Evolutionary conservation across 2,113 vertebrate genomes (phyloP).

Genomic region (Pipa parva): DNA sequence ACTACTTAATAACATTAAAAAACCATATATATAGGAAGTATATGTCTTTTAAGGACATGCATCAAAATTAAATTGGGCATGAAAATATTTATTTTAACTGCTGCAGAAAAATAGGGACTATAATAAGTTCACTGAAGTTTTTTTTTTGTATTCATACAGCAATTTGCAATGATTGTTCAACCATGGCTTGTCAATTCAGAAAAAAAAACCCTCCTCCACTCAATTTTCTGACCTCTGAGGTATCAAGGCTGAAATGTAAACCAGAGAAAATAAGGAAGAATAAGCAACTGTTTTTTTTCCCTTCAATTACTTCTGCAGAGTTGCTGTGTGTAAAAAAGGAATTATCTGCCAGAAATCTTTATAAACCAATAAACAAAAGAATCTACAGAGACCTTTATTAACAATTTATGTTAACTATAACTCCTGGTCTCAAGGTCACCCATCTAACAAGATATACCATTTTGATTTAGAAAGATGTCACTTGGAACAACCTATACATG

Average conservation of each 20-base stretch:
- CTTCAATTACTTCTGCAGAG: neutral
- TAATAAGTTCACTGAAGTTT: too few relatives aligned
- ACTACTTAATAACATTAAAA: too few relatives aligned
- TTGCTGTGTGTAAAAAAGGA: neutral
- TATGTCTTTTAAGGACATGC: too few relatives aligned
- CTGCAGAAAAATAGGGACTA: too few relatives aligned
- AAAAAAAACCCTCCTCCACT: neutral
- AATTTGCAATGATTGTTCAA: too few relatives aligned
- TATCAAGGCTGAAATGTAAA: neutral
- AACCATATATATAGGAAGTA: too few relatives aligned
- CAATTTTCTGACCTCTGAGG: neutral
- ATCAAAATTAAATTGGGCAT: too few relatives aligned
- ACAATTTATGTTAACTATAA: neutral
- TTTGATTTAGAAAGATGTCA: neutral
- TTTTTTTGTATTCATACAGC: too few relatives aligned
- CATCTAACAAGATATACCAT: neutral
- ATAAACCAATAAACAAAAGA: too few relatives aligned
- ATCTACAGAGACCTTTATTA: neutral
- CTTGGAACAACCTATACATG: neutral
- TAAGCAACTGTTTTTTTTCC: neutral
- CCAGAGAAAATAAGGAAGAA: neutral
- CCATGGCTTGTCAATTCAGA: too few relatives aligned
- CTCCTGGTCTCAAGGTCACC: neutral
- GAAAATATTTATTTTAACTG: too few relatives aligned
- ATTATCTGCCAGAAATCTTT: neutral